Evolutionary conservation across 2,888 invertebrate genomes (phyloP).

Genomic region (Heliothis peltigera): DNA sequence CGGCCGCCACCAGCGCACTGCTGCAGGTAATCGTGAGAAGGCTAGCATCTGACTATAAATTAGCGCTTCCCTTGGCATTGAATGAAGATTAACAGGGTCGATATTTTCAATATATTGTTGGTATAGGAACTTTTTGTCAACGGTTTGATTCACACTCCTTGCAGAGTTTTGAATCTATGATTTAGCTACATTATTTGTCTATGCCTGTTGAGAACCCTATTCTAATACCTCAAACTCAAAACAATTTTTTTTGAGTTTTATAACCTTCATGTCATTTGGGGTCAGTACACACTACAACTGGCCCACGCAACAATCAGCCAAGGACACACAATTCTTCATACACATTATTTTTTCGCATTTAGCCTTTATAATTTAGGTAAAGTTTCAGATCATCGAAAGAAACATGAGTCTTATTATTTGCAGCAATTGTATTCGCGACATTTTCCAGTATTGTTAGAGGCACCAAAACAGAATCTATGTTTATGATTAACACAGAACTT

Average conservation of each 20-base stretch:
- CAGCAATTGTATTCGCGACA: no score
- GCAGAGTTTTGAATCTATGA: neutral
- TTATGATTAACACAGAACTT: no score
- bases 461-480: no score
- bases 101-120: slow-evolving; percentile 32
- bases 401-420: no score
- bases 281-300: neutral
- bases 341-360: neutral
- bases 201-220: neutral
- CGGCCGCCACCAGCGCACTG: slow-evolving; percentile 37
- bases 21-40: slow-evolving; percentile 65
- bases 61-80: slow-evolving; percentile 53
- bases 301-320: neutral
- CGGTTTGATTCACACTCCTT: neutral
- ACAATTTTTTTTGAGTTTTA: neutral
- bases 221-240: no score
- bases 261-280: neutral
- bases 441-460: no score
- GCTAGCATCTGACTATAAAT: slow-evolving; percentile 65
- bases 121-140: neutral
- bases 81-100: slow-evolving; percentile 38
- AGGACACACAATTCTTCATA: neutral
- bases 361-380: no score
- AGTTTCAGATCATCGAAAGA: no score
- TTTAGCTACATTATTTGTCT: neutral